These are phyloP conservation scores for Pollachius pollachius DNA, from an alignment of 2,113 vertebrate species.

Conservation along the genomic window DNA sequence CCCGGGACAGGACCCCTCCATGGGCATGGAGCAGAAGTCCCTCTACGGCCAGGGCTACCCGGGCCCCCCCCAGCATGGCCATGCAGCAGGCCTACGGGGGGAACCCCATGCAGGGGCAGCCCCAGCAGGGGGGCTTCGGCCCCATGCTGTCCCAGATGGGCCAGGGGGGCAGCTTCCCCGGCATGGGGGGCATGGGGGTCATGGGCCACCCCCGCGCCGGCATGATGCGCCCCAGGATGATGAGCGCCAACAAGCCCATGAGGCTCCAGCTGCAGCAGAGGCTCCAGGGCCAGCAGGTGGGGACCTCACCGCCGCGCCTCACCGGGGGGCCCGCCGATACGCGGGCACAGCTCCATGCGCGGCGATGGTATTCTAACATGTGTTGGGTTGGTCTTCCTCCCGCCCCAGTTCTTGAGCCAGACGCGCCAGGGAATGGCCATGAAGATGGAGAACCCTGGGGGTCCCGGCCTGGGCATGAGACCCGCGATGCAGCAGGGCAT, in stretches of 20 bases:
- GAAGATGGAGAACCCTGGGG: slow-evolving; percentile 85
- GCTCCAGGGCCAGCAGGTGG: slow-evolving; percentile 95
- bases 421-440: slow-evolving; percentile 85
- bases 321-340: not conserved
- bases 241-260: slow-evolving; percentile 89
- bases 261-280: slow-evolving; percentile 95
- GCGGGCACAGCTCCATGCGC: not conserved
- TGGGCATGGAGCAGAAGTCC: slow-evolving; percentile 89
- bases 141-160: slow-evolving; percentile 78
- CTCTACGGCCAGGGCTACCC: slow-evolving; percentile 87
- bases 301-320: not conserved
- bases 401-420: slow-evolving; percentile 91
- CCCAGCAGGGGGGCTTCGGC: slow-evolving; percentile 63
- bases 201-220: slow-evolving; percentile 83
- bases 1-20: slow-evolving; percentile 84
- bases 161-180: slow-evolving; percentile 73
- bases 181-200: slow-evolving; percentile 76
- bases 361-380: not conserved
- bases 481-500: slow-evolving; percentile 55
- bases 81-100: slow-evolving; percentile 82
- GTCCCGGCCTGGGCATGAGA: slow-evolving; percentile 61
- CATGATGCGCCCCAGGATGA: slow-evolving; percentile 85
- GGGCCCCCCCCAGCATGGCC: slow-evolving; percentile 77
- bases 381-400: slow-evolving; percentile 18
- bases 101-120: slow-evolving; percentile 65